phyloP scores from a whole-genome alignment of 2,797 vertebrate genomes.

The Menidia menidia region DNA sequence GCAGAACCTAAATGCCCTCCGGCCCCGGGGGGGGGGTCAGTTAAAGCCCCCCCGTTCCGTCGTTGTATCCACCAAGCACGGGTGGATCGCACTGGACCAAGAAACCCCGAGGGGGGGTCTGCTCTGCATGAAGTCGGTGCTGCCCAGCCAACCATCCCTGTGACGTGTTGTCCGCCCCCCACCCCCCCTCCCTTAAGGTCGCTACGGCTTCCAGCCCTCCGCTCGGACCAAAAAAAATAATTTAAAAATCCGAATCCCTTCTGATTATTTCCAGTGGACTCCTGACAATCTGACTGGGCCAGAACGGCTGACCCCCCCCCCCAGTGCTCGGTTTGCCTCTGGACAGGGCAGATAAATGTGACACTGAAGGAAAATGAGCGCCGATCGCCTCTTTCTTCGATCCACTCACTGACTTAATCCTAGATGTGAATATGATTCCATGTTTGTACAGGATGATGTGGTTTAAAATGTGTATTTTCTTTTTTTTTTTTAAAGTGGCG shows the following conservation, averaged over 20 bases:
- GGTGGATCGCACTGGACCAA: neutral
- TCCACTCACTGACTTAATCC: slow-evolving; percentile 46
- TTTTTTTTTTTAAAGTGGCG: slow-evolving; percentile 35
- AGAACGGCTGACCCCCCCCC: neutral
- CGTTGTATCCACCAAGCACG: too few species aligned
- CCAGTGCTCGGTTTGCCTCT: slow-evolving; percentile 24
- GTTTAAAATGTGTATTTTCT: slow-evolving; percentile 69
- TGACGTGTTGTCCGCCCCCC: neutral
- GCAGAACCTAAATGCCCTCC: too few species aligned
- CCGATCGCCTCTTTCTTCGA: slow-evolving; percentile 22
- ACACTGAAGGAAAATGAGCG: neutral
- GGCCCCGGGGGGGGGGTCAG: too few species aligned
- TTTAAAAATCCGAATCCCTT: neutral
- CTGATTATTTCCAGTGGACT: neutral
- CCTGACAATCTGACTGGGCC: too few species aligned
- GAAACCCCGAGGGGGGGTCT: neutral
- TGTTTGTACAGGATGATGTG: slow-evolving; percentile 78
- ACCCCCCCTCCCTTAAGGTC: neutral
- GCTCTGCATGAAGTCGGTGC: slow-evolving; percentile 2
- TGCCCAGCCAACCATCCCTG: neutral
- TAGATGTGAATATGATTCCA: slow-evolving; percentile 74
- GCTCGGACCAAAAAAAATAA: neutral
- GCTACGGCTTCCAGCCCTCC: neutral
- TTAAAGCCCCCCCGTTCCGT: too few species aligned
- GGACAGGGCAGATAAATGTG: slow-evolving; percentile 12